Evolutionary conservation across 1,140 invertebrate species (phyloP).

Genomic region (Camponotus floridanus): DNA sequence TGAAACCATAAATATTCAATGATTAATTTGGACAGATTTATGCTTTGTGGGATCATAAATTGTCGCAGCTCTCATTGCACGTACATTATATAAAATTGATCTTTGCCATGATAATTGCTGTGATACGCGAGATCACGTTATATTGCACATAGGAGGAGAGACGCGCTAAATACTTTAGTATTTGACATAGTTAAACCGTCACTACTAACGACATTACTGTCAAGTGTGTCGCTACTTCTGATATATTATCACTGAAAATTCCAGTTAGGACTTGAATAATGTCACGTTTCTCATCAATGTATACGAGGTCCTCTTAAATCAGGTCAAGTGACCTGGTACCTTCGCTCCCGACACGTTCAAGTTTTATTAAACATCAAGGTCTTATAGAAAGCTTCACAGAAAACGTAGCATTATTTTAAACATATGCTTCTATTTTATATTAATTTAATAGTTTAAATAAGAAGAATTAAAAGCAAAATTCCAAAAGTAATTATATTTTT

Average conservation of each 20-base stretch:
- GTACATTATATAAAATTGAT: not conserved
- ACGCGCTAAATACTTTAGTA: constrained; percentile 36
- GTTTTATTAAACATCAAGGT: not conserved
- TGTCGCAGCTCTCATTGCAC: not conserved
- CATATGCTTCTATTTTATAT: no score
- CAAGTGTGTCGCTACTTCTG: not conserved
- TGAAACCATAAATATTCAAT: constrained; percentile 36
- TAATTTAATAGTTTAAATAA: not conserved
- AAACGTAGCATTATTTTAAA: not conserved
- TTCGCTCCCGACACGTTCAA: not conserved
- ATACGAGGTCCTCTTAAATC: constrained; percentile 12
- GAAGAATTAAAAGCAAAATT: not conserved
- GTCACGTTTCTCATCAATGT: constrained; percentile 42
- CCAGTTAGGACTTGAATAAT: constrained; percentile 20
- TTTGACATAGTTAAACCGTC: constrained; percentile 53
- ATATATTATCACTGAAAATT: constrained; percentile 51
- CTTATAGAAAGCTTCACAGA: not conserved
- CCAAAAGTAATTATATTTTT: not conserved
- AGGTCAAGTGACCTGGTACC: constrained; percentile 5
- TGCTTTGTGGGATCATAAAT: not conserved
- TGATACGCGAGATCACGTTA: not conserved
- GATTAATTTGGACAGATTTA: constrained; percentile 36
- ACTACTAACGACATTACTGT: constrained; percentile 2
- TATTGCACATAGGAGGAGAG: not conserved
- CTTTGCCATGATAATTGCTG: constrained; percentile 8